phyloP scores from a whole-genome alignment of 2,113 vertebrate species.

The Cichladusa arquata region DNA sequence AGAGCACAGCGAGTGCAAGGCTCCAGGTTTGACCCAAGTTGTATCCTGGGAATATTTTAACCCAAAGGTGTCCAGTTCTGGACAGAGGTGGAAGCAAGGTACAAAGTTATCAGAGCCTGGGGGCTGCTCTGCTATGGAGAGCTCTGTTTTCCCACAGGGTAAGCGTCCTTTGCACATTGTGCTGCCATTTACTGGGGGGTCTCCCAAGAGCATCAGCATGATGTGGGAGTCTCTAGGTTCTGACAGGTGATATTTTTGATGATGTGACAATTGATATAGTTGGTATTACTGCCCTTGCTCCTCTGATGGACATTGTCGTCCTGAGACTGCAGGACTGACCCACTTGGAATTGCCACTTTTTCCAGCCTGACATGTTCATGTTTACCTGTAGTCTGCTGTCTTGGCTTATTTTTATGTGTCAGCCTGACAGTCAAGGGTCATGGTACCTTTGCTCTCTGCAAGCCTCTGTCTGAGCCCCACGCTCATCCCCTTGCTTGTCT shows the following conservation, averaged over 20 bases:
- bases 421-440: not conserved
- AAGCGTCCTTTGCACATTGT: not conserved
- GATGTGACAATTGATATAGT: no score
- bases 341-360: not conserved
- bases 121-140: not conserved
- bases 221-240: not conserved
- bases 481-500: not conserved
- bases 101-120: not conserved
- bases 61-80: not conserved
- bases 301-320: not conserved
- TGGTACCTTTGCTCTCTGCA: not conserved
- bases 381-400: not conserved
- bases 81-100: not conserved
- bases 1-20: not conserved
- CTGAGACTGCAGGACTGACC: not conserved
- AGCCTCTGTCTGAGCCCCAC: not conserved
- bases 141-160: not conserved
- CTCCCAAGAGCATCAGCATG: not conserved
- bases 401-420: not conserved
- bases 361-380: not conserved
- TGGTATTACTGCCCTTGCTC: not conserved
- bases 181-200: not conserved
- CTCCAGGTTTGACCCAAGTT: not conserved
- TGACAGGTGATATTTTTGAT: not conserved
- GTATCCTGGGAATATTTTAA: not conserved